Percentiles rank a stretch among this genome's conserved stretches.
Evolutionary conservation across 2,888 invertebrate genomes (phyloP).

Genomic region (Anoncus sp.): DNA sequence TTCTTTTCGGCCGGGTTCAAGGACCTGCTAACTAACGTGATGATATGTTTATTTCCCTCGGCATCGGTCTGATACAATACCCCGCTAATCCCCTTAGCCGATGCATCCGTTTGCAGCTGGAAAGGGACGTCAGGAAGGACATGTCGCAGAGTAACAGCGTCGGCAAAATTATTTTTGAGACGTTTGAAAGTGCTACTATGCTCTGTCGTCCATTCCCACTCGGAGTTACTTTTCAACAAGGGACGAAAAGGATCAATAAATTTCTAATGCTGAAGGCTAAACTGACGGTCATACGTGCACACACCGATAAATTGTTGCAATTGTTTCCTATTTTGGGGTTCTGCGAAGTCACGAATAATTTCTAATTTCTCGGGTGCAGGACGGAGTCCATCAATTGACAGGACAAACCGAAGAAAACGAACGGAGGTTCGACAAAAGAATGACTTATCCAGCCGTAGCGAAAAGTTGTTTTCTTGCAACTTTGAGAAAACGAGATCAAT

Average conservation of each 20-base stretch:
- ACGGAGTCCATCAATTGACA: conserved; percentile 18
- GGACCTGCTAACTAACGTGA: conserved; percentile 66
- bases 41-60: conserved; percentile 26
- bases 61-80: conserved; percentile 57
- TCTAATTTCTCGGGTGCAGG: conserved; percentile 55
- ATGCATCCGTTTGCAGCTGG: conserved; percentile 58
- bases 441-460: conserved; percentile 67
- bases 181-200: conserved; percentile 35
- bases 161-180: conserved; percentile 55
- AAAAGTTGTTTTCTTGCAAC: conserved; percentile 59
- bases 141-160: conserved; percentile 18
- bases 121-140: conserved; percentile 17
- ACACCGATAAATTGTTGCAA: conserved; percentile 61
- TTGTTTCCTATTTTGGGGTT: conserved; percentile 65
- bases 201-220: conserved; percentile 51
- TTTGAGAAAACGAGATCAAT: conserved; percentile 59
- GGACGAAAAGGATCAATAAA: conserved; percentile 43
- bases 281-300: conserved; percentile 38
- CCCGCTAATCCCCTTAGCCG: conserved; percentile 60
- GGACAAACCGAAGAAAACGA: conserved; percentile 54
- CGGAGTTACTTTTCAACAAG: conserved; percentile 21
- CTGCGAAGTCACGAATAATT: conserved; percentile 66
- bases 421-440: conserved; percentile 57
- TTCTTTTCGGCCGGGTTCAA: conserved; percentile 28
- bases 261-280: conserved; percentile 26